Base-by-base conservation (phyloP, 2,888 invertebrate genomes). In the Andrena praecox region DNA sequence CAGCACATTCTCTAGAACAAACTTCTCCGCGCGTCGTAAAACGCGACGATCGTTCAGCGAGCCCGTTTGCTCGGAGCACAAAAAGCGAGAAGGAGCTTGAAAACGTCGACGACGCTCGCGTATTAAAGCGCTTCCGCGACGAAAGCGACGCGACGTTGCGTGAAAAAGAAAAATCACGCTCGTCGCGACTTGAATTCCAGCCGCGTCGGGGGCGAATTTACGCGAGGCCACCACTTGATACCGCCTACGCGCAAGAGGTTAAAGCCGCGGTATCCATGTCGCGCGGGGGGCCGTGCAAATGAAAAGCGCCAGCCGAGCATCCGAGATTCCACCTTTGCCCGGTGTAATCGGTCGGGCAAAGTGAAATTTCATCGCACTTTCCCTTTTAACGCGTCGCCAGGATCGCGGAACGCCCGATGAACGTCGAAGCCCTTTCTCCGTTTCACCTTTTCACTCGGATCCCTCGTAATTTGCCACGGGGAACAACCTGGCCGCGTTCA, bases 351-450 rank as follows among this genome's bases (percentile, higher is more conserved):
- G 27, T 16, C 56, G 35, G 27, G 56, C 8, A 8, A 35, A 69
- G 69, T 56, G 56, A 69, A 69, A 69, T 56, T 56, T 56, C 56
- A 56, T 56, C 29, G 52, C 42, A n/a, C 56, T 42, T 69, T 69
- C 56, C 56, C 56, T 56, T 69, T 69, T 56, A 54, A 59, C 42
- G 69, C 69, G 27, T 56, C 42, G 0, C 35, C 2, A 27, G 54
- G 56, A 54, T 35, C 54, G 33, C 35, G 54, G 27, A 35, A 35
- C 62, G 33, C 16, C 48, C 48, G 66, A 50, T 66, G 66, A 29
- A 48, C 66, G 29, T 50, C 16, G 29, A 29, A 29, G 29, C 29
- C 60, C 29, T 31, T 60, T 31, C 60, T n/a, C 31, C n/a, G 31
- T 31, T 31, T 10, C 16, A 60, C 59, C 42, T 16, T 50, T 62